Percentiles rank a stretch among this genome's conserved stretches.
Evolutionary conservation across 2,888 invertebrate genomes (phyloP).

Genomic region (Xestia ashworthii): DNA sequence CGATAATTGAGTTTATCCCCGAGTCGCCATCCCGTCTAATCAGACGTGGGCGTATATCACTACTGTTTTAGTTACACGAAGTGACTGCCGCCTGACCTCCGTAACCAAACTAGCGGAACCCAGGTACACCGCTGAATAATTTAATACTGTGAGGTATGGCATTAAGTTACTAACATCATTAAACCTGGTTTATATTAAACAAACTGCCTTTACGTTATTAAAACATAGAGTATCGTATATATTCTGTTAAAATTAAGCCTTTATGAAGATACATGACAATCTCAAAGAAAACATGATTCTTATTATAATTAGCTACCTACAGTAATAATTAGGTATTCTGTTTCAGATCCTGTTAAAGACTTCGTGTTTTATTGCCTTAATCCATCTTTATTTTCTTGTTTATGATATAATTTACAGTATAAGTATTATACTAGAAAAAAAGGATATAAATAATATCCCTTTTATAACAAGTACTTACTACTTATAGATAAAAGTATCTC

Average conservation of each 20-base stretch:
- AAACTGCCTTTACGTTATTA: slow-evolving; percentile 50
- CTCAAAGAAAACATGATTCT: slow-evolving; percentile 27
- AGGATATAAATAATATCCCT: not conserved
- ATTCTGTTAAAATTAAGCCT: slow-evolving; percentile 45
- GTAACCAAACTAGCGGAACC: slow-evolving; percentile 16
- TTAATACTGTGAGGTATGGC: slow-evolving; percentile 32
- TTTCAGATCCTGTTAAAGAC: not conserved
- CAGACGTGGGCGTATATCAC: not conserved
- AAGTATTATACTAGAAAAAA: not conserved
- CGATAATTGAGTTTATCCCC: not conserved
- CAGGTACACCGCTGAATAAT: slow-evolving; percentile 34
- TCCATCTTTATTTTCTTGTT: not conserved
- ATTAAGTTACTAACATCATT: slow-evolving; percentile 48
- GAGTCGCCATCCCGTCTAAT: not conserved
- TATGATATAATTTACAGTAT: not conserved
- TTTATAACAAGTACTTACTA: not conserved
- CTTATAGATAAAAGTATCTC: not conserved
- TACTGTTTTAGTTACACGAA: slow-evolving; percentile 4
- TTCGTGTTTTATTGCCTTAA: not conserved
- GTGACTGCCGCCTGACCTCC: slow-evolving; percentile 18
- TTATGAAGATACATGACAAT: slow-evolving; percentile 24
- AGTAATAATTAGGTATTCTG: slow-evolving; percentile 6
- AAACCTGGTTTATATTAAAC: slow-evolving; percentile 48
- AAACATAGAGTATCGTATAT: slow-evolving; percentile 40
- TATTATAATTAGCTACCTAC: slow-evolving; percentile 17